phyloP scores from a whole-genome alignment of 2,797 vertebrate genomes.

The Dermochelys coriacea region DNA sequence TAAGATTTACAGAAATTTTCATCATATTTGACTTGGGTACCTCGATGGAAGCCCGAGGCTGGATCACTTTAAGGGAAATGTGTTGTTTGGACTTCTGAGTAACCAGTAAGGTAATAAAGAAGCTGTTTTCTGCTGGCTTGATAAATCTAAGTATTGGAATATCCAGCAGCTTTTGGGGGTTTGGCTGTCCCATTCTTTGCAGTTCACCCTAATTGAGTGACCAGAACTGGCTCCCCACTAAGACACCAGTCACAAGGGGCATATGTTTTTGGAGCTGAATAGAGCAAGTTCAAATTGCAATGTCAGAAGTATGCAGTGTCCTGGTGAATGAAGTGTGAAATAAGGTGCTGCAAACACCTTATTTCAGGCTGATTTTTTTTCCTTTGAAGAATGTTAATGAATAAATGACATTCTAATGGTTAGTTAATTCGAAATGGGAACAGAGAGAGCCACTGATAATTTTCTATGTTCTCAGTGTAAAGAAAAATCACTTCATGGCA shows the following conservation, averaged over 20 bases:
- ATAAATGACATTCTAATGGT: slow-evolving; percentile 15
- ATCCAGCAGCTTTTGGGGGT: no score
- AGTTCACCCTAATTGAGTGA: no score
- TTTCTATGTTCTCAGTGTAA: background rate
- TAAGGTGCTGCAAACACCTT: slow-evolving; percentile 3
- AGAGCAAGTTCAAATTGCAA: background rate
- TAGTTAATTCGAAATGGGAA: background rate
- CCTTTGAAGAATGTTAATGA: slow-evolving; percentile 17
- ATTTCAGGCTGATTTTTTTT: slow-evolving; percentile 12
- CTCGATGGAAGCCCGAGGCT: no score
- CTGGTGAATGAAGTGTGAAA: slow-evolving; percentile 53
- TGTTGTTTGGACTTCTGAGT: no score
- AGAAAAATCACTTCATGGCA: background rate
- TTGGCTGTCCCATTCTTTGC: no score
- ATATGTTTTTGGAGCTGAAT: slow-evolving; percentile 4
- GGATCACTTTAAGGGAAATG: no score
- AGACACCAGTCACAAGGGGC: background rate
- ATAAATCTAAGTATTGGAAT: no score
- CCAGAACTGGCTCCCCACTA: no score
- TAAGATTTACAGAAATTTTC: no score
- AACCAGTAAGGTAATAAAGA: no score
- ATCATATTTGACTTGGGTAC: no score
- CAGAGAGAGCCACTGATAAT: background rate
- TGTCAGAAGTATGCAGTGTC: background rate
- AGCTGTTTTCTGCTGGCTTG: no score